These are phyloP conservation scores for Vicugna pacos DNA, from an alignment of 2,113 vertebrate species.

Conservation along the genomic window DNA sequence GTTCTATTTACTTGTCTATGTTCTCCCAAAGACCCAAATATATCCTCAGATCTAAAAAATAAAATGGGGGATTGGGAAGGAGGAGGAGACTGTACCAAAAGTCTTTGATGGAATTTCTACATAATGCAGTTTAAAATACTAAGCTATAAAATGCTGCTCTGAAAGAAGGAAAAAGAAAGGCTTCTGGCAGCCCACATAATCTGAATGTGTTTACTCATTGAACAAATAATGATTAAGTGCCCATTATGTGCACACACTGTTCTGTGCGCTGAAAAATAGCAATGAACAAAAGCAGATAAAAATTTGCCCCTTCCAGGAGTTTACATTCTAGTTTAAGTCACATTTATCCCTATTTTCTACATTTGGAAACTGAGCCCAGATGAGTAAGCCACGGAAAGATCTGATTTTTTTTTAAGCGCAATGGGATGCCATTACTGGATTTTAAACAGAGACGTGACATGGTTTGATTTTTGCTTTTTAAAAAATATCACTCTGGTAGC, in stretches of 20 bases:
- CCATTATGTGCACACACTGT: neutral
- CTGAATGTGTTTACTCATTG: slow-evolving; percentile 5
- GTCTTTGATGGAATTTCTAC: neutral
- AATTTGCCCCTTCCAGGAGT: neutral
- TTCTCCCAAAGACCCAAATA: neutral
- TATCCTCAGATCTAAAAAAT: neutral
- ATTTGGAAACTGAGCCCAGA: slow-evolving; percentile 23
- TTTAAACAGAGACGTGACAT: neutral
- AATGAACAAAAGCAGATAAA: slow-evolving; percentile 36
- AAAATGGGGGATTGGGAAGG: neutral
- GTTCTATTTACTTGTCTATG: neutral
- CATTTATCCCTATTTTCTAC: neutral
- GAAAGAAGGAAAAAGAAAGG: neutral
- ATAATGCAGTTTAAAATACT: neutral
- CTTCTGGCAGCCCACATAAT: neutral
- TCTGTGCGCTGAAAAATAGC: neutral
- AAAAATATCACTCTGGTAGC: neutral
- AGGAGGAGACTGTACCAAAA: neutral
- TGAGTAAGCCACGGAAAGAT: neutral
- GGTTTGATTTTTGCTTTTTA: neutral
- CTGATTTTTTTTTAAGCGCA: neutral
- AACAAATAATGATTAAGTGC: slow-evolving; percentile 3
- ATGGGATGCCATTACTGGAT: neutral
- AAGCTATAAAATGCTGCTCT: neutral
- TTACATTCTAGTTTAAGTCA: slow-evolving; percentile 18